Conservation (phyloP, 2,113 vertebrate genomes). For the Syngnathoides biaculeatus region DNA sequence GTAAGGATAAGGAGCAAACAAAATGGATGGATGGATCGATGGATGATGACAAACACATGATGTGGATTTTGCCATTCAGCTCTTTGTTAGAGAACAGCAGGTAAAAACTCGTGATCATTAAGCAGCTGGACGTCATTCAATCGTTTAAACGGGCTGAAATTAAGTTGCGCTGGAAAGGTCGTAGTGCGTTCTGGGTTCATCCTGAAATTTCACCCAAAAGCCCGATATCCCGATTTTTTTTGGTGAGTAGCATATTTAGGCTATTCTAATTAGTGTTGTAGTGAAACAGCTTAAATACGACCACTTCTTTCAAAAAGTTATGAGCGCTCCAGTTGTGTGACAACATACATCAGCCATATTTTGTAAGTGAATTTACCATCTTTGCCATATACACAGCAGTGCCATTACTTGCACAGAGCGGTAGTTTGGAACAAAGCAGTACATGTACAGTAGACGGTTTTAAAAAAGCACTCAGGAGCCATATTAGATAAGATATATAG, state of each 20-base stretch:
- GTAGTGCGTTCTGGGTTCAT: background rate
- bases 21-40: no score
- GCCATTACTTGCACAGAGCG: constrained; percentile 56
- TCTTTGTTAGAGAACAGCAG: background rate
- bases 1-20: no score
- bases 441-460: constrained; percentile 3
- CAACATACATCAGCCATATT: constrained; percentile 75
- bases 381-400: constrained; percentile 69
- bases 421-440: constrained; percentile 35
- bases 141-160: background rate
- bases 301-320: constrained; percentile 29
- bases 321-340: constrained; percentile 52
- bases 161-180: background rate
- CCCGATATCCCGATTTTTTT: background rate
- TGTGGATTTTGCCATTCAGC: no score
- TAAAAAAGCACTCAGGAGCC: constrained; percentile 71
- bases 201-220: background rate
- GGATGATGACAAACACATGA: no score
- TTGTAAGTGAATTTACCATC: constrained; percentile 66
- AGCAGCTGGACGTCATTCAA: background rate
- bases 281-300: constrained; percentile 57
- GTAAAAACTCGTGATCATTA: background rate
- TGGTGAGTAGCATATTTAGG: constrained; percentile 39
- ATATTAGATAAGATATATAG: constrained; percentile 63
- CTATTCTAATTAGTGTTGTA: constrained; percentile 57